phyloP scores from a whole-genome alignment of 2,797 vertebrate species.

The Aldrovandia affinis region DNA sequence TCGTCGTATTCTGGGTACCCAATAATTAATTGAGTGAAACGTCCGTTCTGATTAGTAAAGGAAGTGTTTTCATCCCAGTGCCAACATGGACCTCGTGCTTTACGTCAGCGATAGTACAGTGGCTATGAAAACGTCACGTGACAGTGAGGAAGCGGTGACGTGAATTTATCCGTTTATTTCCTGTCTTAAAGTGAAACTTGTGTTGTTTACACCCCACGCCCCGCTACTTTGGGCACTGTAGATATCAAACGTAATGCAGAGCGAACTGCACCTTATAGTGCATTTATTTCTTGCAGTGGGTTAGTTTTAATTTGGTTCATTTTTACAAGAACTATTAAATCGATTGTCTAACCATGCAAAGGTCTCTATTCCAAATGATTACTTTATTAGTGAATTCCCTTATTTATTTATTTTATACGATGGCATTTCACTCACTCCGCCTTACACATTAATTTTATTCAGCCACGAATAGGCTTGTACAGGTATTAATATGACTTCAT shows the following conservation, averaged over 20 bases:
- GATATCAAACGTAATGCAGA: background rate
- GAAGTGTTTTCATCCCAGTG: background rate
- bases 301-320: background rate
- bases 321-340: background rate
- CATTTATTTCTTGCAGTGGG: background rate
- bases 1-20: background rate
- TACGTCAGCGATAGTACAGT: background rate
- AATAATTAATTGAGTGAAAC: background rate
- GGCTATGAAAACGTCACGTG: background rate
- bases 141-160: background rate
- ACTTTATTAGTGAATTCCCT: background rate
- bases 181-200: background rate
- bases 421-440: too few species aligned
- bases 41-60: background rate
- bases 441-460: background rate
- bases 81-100: background rate
- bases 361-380: background rate
- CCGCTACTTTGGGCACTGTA: background rate
- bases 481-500: background rate
- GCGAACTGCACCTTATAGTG: background rate
- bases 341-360: background rate
- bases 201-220: background rate
- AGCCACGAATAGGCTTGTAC: background rate
- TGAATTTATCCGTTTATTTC: background rate
- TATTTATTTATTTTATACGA: too few species aligned